Conservation (phyloP, 1,140 invertebrate genomes). For the Drosophila melanica region DNA sequence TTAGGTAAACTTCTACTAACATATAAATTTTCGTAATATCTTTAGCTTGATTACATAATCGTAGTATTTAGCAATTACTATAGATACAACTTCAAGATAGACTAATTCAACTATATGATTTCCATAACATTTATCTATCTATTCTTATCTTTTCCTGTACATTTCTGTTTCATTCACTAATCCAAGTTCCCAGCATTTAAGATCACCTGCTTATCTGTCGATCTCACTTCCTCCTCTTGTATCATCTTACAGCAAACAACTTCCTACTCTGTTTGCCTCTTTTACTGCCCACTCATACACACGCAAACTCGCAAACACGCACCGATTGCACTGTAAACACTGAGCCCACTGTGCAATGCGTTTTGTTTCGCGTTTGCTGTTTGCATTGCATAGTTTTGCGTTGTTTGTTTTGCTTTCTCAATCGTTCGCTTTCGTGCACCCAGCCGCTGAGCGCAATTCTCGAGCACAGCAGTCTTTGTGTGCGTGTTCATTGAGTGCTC, state of each 20-base stretch:
- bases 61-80: not conserved
- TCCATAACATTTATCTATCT: not conserved
- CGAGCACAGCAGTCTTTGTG: slow-evolving; percentile 49
- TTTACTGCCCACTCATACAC: slow-evolving; percentile 43
- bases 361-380: slow-evolving; percentile 53
- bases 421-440: slow-evolving; percentile 40
- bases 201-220: slow-evolving; percentile 66
- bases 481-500: slow-evolving; percentile 78
- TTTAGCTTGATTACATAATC: not conserved
- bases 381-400: slow-evolving; percentile 72
- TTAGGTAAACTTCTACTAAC: no score
- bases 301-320: slow-evolving; percentile 9
- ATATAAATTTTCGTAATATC: not conserved
- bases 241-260: slow-evolving; percentile 29
- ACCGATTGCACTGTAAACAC: slow-evolving; percentile 19
- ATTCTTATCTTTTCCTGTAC: not conserved
- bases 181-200: slow-evolving; percentile 12
- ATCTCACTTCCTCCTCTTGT: slow-evolving; percentile 63
- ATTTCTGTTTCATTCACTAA: slow-evolving; percentile 24
- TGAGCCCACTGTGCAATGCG: slow-evolving; percentile 72
- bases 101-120: not conserved
- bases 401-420: slow-evolving; percentile 67
- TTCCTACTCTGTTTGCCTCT: slow-evolving; percentile 47
- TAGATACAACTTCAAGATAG: slow-evolving; percentile 5
- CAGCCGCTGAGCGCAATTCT: slow-evolving; percentile 12